A percentile compares a stretch with the other conserved stretches of the same genome.
These are phyloP conservation scores for Sus cebifrons DNA, from an alignment of 2,797 vertebrate species.

Conservation along the genomic window DNA sequence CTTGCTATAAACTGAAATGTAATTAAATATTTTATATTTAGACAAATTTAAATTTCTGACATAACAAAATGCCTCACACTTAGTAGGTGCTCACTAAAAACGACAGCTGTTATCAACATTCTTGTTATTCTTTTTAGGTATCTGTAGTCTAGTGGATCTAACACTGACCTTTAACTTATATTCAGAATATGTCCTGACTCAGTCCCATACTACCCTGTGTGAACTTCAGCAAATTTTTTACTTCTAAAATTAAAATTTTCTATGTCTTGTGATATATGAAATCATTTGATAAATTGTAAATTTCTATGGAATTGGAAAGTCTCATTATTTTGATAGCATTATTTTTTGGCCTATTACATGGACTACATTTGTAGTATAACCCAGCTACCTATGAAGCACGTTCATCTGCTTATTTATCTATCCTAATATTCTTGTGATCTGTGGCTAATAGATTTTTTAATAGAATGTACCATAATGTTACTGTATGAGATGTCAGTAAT, in stretches of 20 bases:
- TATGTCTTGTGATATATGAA: background rate
- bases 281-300: background rate
- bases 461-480: background rate
- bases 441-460: background rate
- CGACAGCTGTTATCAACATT: background rate
- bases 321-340: background rate
- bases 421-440: background rate
- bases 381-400: background rate
- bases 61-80: background rate
- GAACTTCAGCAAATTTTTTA: background rate
- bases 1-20: slow-evolving; percentile 16
- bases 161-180: background rate
- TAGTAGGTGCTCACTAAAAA: background rate
- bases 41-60: background rate
- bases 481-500: background rate
- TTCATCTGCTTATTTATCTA: background rate
- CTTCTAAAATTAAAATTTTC: slow-evolving; percentile 10
- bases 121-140: background rate
- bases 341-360: background rate
- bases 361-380: background rate
- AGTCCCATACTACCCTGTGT: background rate
- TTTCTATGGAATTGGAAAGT: background rate
- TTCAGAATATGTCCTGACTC: background rate
- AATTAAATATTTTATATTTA: slow-evolving; percentile 35
- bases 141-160: background rate